Conservation (phyloP, 1,140 invertebrate species). For the Heterodera carotae region DNA sequence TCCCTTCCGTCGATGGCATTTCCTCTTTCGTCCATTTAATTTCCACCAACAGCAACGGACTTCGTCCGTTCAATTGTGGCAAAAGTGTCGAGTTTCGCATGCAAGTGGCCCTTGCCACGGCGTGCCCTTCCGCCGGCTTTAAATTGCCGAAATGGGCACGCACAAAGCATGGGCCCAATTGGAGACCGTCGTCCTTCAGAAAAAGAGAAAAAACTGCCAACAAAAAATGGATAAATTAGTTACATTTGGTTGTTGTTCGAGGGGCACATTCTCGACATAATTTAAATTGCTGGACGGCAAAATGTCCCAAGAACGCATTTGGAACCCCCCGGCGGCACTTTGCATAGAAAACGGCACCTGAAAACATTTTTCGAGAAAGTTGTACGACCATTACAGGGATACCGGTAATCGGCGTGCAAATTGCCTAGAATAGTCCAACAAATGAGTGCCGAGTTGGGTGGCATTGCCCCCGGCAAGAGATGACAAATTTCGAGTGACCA, state of each 20-base stretch:
- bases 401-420: conserved; percentile 44
- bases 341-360: conserved; percentile 43
- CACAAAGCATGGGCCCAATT: conserved; percentile 17
- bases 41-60: conserved; percentile 37
- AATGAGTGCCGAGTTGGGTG: conserved; percentile 25
- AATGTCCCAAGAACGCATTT: conserved; percentile 43
- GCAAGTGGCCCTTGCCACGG: conserved; percentile 28
- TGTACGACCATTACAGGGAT: not conserved
- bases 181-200: not conserved
- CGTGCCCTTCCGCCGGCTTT: conserved; percentile 17
- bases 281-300: not conserved
- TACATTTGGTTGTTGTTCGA: not conserved
- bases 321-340: conserved; percentile 40
- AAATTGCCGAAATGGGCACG: not conserved
- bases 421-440: conserved; percentile 41
- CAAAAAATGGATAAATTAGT: not conserved
- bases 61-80: conserved; percentile 35
- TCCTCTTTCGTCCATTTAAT: conserved; percentile 5
- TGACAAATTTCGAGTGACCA: conserved; percentile 41
- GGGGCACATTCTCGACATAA: not conserved
- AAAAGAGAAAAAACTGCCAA: conserved; percentile 26
- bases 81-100: conserved; percentile 36
- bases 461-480: conserved; percentile 43
- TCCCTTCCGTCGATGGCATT: not conserved
- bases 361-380: not conserved